These are phyloP conservation scores for Taxidea taxus DNA, from an alignment of 2,113 vertebrate genomes.

Conservation along the genomic window DNA sequence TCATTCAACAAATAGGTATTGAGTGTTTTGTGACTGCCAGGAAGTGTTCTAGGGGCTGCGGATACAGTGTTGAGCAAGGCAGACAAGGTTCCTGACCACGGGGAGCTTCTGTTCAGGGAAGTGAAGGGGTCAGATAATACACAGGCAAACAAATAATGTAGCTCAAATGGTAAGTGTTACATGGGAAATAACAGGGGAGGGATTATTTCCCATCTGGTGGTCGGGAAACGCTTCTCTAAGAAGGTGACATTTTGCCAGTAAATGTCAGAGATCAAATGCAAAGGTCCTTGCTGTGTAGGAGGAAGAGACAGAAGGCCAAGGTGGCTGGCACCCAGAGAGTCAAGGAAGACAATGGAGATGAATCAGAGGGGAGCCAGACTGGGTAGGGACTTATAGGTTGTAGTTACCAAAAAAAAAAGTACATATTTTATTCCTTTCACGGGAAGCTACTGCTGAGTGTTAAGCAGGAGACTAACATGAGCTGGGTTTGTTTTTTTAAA, in stretches of 20 bases:
- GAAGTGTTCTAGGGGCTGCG: not conserved
- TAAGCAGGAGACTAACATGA: not conserved
- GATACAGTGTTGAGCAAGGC: not conserved
- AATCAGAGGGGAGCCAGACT: not conserved
- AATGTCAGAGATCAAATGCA: not conserved
- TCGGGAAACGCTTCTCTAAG: conserved; percentile 11
- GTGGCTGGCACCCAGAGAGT: not conserved
- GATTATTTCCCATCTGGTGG: not conserved
- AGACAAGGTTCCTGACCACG: not conserved
- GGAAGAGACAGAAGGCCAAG: not conserved
- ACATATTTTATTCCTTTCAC: not conserved
- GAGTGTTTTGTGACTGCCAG: not conserved
- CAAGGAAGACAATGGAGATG: not conserved
- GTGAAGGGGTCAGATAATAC: not conserved
- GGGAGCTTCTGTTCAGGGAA: not conserved
- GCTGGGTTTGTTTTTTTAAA: conserved; percentile 40
- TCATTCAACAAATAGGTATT: not conserved
- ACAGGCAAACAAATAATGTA: not conserved
- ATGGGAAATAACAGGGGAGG: not conserved
- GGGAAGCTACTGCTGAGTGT: not conserved
- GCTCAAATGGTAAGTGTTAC: not conserved
- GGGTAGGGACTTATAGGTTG: not conserved
- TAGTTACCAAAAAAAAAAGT: not conserved
- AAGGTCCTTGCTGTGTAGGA: not conserved
- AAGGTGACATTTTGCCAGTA: not conserved